Conservation (phyloP, 2,113 vertebrate genomes). For the Stercorarius parasiticus region DNA sequence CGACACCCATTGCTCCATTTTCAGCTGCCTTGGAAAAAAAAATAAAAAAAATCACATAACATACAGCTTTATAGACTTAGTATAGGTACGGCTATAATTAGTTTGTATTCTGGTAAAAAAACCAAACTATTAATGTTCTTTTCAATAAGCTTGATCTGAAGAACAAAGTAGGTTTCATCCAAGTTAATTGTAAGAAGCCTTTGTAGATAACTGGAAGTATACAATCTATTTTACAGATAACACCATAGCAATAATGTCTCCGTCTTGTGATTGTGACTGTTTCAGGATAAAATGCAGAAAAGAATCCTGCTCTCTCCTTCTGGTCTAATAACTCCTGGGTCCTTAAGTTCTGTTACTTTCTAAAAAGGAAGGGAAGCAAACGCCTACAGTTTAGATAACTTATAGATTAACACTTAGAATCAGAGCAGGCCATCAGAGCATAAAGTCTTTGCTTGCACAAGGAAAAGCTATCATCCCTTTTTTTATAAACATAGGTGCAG, state of each 20-base stretch:
- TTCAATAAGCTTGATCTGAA: neutral
- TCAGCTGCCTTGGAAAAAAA: constrained; percentile 83
- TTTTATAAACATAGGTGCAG: neutral
- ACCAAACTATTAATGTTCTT: neutral
- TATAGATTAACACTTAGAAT: neutral
- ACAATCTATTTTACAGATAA: neutral
- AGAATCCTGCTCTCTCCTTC: neutral
- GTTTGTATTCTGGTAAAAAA: neutral
- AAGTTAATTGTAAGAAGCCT: neutral
- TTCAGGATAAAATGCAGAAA: neutral
- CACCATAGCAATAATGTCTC: neutral
- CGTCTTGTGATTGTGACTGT: neutral
- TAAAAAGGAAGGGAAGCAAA: neutral
- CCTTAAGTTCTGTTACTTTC: neutral
- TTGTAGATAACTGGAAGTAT: neutral
- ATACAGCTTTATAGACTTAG: neutral
- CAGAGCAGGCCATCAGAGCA: neutral
- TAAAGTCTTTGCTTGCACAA: neutral
- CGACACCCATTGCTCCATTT: constrained; percentile 90
- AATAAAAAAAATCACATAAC: neutral
- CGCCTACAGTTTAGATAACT: neutral
- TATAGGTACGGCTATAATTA: neutral
- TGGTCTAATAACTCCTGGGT: neutral
- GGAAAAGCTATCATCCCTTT: neutral
- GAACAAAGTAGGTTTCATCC: neutral